These are phyloP conservation scores for Phoenoteleia sp. DNA, from an alignment of 2,888 invertebrate genomes.

Conservation along the genomic window DNA sequence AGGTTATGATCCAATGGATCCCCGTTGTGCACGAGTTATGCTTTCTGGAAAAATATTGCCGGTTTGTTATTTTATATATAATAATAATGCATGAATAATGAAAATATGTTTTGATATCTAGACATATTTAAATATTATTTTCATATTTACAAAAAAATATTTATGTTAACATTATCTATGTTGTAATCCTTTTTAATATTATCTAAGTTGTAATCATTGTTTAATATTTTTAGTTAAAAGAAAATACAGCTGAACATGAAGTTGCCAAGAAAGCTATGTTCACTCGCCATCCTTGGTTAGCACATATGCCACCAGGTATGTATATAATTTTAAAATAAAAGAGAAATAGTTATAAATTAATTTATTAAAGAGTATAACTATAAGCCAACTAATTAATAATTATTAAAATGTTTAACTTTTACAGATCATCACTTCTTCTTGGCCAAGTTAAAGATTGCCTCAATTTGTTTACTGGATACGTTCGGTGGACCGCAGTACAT, in stretches of 20 bases:
- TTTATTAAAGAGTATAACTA: too few relatives aligned
- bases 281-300: constrained; percentile 91
- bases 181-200: too few relatives aligned
- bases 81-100: too few relatives aligned
- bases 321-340: too few relatives aligned
- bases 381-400: too few relatives aligned
- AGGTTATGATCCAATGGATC: constrained; percentile 92
- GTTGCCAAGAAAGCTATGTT: constrained; percentile 90
- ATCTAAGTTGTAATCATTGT: too few relatives aligned
- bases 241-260: constrained; percentile 87
- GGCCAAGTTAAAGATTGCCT: constrained; percentile 91
- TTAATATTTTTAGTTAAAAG: constrained; percentile 87
- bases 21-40: constrained; percentile 92
- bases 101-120: too few relatives aligned
- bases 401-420: constrained; percentile 8
- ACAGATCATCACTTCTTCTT: constrained; percentile 93
- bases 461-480: constrained; percentile 92
- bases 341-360: too few relatives aligned
- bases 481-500: constrained; percentile 94
- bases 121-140: too few relatives aligned
- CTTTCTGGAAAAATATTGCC: constrained; percentile 90
- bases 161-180: too few relatives aligned
- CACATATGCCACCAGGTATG: constrained; percentile 88
- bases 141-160: too few relatives aligned
- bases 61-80: constrained; percentile 85